A percentile compares a stretch with the other conserved stretches of the same genome.
phyloP scores from a whole-genome alignment of 2,797 vertebrate genomes.

The Loriculus beryllinus region DNA sequence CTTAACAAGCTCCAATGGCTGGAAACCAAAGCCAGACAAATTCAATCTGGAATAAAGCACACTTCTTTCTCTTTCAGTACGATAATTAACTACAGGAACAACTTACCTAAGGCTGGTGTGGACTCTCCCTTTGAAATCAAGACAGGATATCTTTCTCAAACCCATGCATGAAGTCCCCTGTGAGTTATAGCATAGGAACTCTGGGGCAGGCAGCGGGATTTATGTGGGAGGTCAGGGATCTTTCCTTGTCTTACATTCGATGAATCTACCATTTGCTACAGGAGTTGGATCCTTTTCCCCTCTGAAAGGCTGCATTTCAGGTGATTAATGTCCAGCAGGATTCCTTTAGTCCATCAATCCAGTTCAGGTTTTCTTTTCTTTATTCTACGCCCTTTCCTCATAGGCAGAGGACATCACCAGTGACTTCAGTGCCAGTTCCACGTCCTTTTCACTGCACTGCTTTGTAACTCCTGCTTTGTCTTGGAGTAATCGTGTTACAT shows the following conservation, averaged over 20 bases:
- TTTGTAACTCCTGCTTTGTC: not conserved
- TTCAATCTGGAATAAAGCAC: not conserved
- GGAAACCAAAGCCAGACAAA: not conserved
- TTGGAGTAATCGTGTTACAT: not conserved
- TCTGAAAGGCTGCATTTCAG: not conserved
- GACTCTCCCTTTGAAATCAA: not conserved
- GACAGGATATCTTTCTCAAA: not conserved
- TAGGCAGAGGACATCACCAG: not conserved
- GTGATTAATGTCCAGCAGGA: not conserved
- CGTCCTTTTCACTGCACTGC: not conserved
- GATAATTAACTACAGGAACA: constrained; percentile 10
- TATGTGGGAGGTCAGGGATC: not conserved
- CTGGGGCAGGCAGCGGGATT: not conserved
- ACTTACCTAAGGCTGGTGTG: not conserved
- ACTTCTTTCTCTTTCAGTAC: not conserved
- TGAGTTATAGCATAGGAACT: not conserved
- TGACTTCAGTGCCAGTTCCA: not conserved
- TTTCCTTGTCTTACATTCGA: not conserved
- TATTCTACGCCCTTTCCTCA: not conserved
- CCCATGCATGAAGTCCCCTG: not conserved
- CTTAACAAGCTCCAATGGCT: not conserved
- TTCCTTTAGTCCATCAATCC: not conserved
- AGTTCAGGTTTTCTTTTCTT: not conserved
- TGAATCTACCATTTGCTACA: not conserved
- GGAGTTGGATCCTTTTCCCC: not conserved